Base-by-base conservation (phyloP, 2,797 vertebrate species). In the Sebastes nivosus region DNA sequence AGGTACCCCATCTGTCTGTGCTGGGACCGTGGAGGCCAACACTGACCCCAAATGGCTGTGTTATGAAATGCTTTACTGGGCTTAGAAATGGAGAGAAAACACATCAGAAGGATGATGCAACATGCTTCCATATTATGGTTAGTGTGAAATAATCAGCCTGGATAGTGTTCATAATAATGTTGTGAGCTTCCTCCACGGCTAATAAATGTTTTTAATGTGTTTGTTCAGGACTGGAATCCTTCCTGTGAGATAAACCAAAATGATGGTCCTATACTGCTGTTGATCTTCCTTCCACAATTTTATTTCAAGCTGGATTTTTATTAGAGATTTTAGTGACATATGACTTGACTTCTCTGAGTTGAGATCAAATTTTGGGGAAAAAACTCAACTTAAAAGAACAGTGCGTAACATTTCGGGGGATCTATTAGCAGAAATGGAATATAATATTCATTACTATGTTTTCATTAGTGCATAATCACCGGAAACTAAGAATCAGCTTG, bases 1-100 rank as follows among this genome's bases (percentile, higher is more conserved):
- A 81, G 84, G 77, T 52, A 73, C 34, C 85, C 89, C 88, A 85
- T 83, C 88, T 84, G 85, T 80, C 70, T 79, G 70, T 29, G 30
- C 42, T 8, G 67, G 67, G 65, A 81, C 88, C 73, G 1, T 74
- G 79, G 93, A 92, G 80, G 89, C 86, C 92, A 93, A 95, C 90
- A 95, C 81, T 94, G 94, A 90, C 94, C 92, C 91, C 94, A 82
- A 72, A 90, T 92, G 94, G 94, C 71, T 58, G 81, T 1, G 59
- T 52, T 71, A 77, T 66, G 92, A 93, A 94, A 81, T 81, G 86
- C 77, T 82, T 75, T 71, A 14, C 73, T 25, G 60, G 16, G 76
- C 77, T 81, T 69, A 86, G 82, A 81, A 84, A 80, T 32, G 61
- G 34, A 46, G 64, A 87, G 76, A 83, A 82, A 87, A 80, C n/a